These are phyloP conservation scores for Yponomeuta sedellus DNA, from an alignment of 2,888 invertebrate genomes.

Conservation along the genomic window DNA sequence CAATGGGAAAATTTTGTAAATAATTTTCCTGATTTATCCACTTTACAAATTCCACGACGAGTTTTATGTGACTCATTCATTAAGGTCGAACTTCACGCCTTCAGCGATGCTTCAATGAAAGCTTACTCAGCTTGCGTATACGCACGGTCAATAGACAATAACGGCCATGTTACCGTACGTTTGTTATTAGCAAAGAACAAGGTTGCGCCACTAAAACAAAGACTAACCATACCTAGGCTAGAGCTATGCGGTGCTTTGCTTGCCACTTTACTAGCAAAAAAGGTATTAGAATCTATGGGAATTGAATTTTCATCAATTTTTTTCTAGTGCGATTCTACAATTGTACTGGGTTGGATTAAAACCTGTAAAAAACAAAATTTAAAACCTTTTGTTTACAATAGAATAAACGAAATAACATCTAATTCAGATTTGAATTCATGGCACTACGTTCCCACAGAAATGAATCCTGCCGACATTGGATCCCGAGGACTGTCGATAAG, in stretches of 20 bases:
- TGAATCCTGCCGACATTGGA: constrained; percentile 12
- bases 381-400: constrained; percentile 9
- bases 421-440: neutral
- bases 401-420: constrained; percentile 2
- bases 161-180: neutral
- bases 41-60: constrained; percentile 2
- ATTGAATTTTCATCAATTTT: neutral
- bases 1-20: constrained; percentile 7
- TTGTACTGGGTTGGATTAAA: constrained; percentile 6
- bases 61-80: neutral
- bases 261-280: neutral
- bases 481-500: constrained; percentile 1
- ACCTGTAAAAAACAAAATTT: neutral
- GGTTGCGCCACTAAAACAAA: constrained; percentile 4
- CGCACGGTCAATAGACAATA: neutral
- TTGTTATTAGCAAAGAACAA: neutral
- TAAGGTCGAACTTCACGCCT: constrained; percentile 9
- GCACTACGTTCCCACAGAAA: constrained; percentile 9
- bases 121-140: constrained; percentile 7
- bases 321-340: constrained; percentile 12
- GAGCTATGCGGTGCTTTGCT: constrained; percentile 9
- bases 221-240: constrained; percentile 3
- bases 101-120: constrained; percentile 3
- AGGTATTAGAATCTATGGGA: constrained; percentile 4
- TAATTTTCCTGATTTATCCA: neutral